A percentile compares a stretch with the other conserved stretches of the same genome.
Evolutionary conservation across 2,888 invertebrate genomes (phyloP).

Genomic region (Candidula unifasciata): DNA sequence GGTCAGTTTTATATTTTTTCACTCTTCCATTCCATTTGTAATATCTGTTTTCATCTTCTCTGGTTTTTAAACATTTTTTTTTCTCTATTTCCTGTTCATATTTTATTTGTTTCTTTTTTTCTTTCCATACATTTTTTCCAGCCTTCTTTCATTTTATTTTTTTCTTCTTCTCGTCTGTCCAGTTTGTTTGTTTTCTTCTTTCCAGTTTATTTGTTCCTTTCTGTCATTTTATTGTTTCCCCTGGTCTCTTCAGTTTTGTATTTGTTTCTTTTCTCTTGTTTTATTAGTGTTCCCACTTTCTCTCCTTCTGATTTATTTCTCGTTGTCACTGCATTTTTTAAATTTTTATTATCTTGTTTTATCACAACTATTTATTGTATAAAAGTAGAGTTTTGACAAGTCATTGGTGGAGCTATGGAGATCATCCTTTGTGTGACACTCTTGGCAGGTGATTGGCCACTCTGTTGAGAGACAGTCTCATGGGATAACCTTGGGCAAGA

Average conservation of each 20-base stretch:
- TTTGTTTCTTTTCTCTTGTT: not conserved
- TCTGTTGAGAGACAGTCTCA: too few relatives aligned
- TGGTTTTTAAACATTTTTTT: not conserved
- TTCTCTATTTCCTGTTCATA: not conserved
- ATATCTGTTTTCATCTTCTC: not conserved
- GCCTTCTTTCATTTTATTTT: not conserved
- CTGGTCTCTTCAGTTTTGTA: not conserved
- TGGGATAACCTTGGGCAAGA: too few relatives aligned
- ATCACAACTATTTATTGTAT: too few relatives aligned
- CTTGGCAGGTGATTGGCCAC: too few relatives aligned
- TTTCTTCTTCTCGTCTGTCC: not conserved
- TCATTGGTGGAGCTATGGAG: too few relatives aligned
- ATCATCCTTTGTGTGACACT: too few relatives aligned
- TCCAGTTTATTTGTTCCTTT: not conserved
- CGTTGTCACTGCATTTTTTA: not conserved
- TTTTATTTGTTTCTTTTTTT: conserved; percentile 1
- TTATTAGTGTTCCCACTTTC: not conserved
- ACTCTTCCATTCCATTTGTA: not conserved
- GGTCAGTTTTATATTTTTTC: conserved; percentile 54
- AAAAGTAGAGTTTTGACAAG: too few relatives aligned
- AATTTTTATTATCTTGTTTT: too few relatives aligned
- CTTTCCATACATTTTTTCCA: not conserved
- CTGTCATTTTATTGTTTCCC: not conserved
- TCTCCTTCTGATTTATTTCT: not conserved
- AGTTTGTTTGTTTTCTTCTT: not conserved